These are phyloP conservation scores for Ailuropoda melanoleuca DNA, from an alignment of 2,113 vertebrate species.

Conservation along the genomic window DNA sequence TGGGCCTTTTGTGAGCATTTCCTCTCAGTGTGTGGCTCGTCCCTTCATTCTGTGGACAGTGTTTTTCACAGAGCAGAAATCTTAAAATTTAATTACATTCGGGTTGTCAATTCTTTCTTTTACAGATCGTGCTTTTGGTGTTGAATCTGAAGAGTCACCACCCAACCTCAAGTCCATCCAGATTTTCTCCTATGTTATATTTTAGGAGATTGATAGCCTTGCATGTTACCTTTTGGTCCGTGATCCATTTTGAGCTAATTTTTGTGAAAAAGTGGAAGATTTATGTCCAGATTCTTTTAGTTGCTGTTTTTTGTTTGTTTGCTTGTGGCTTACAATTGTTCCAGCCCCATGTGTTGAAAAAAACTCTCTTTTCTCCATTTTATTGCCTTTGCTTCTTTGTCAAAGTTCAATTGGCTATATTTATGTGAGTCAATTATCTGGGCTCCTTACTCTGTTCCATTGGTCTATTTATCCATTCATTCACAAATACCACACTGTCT, in stretches of 20 bases:
- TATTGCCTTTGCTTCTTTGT: background rate
- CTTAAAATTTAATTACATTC: background rate
- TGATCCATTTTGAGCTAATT: background rate
- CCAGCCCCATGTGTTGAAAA: background rate
- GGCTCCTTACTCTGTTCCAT: background rate
- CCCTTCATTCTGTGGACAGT: background rate
- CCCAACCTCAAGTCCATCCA: background rate
- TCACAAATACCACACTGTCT: background rate
- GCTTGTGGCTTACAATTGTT: background rate
- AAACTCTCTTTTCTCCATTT: background rate
- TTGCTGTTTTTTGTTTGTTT: background rate
- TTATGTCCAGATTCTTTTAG: background rate
- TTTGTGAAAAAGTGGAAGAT: background rate
- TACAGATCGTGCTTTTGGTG: background rate
- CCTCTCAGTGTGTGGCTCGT: background rate
- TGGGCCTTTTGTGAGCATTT: background rate
- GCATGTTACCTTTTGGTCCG: background rate
- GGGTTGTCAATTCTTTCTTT: background rate
- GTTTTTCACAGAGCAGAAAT: background rate
- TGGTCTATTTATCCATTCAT: background rate
- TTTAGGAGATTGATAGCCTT: background rate
- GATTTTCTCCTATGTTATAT: background rate
- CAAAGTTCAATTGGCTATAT: background rate
- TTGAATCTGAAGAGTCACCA: background rate
- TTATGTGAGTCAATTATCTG: background rate